phyloP scores from a whole-genome alignment of 2,888 invertebrate species.

The Leptinotarsa peninsularis region DNA sequence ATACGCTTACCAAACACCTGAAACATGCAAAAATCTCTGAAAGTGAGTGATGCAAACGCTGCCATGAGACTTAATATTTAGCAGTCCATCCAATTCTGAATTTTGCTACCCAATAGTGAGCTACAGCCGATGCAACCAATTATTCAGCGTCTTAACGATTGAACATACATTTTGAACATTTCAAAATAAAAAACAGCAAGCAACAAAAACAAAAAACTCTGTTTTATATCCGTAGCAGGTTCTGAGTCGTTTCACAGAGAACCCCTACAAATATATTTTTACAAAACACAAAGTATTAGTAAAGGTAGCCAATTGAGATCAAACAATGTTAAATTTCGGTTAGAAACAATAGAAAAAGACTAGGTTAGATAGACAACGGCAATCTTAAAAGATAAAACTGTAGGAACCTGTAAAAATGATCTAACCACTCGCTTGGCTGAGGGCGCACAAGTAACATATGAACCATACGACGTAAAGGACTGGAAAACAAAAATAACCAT shows the following conservation, averaged over 20 bases:
- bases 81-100: too few relatives aligned
- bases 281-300: constrained; percentile 26
- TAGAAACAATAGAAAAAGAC: constrained; percentile 31
- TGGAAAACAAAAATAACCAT: constrained; percentile 66
- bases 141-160: not conserved
- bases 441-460: constrained; percentile 74
- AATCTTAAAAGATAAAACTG: constrained; percentile 50
- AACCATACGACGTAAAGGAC: constrained; percentile 74
- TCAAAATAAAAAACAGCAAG: constrained; percentile 13
- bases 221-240: constrained; percentile 4
- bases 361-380: constrained; percentile 39
- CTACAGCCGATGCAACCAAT: too few relatives aligned
- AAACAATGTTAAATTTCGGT: constrained; percentile 36
- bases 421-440: constrained; percentile 72
- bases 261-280: constrained; percentile 11
- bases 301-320: constrained; percentile 40
- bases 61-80: too few relatives aligned
- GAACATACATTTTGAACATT: not conserved
- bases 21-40: too few relatives aligned
- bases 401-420: constrained; percentile 71
- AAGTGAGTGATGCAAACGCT: too few relatives aligned
- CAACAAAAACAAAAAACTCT: constrained; percentile 2
- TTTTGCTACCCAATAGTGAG: too few relatives aligned
- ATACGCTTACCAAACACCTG: too few relatives aligned
- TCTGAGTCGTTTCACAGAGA: not conserved